Evolutionary conservation across 2,797 vertebrate genomes (phyloP).

Genomic region (Sphenopsis melanotis): DNA sequence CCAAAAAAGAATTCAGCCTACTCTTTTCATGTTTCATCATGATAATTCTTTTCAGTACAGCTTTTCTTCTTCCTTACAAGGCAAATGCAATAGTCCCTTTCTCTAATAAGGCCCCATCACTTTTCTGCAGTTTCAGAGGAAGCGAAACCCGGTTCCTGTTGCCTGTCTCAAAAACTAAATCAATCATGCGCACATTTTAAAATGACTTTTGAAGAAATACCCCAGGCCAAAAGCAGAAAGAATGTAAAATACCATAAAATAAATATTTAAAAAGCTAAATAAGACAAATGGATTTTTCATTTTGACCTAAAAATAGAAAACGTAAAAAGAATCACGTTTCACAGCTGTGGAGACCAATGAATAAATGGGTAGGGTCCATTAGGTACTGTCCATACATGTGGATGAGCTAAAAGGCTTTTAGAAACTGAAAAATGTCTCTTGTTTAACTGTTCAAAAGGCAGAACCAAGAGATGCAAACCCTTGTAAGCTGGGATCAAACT

Average conservation of each 20-base stretch:
- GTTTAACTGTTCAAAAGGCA: constrained; percentile 62
- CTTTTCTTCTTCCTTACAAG: background rate
- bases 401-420: constrained; percentile 46
- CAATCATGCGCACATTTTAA: background rate
- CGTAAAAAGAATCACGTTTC: constrained; percentile 38
- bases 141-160: constrained; percentile 33
- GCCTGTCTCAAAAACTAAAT: constrained; percentile 43
- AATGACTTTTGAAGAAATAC: constrained; percentile 28
- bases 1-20: background rate
- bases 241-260: constrained; percentile 46
- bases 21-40: background rate
- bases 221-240: constrained; percentile 3
- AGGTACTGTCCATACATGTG: background rate
- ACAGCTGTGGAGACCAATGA: constrained; percentile 12
- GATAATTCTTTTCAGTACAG: background rate
- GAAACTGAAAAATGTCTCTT: constrained; percentile 58
- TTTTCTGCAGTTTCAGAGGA: background rate
- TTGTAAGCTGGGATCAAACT: constrained; percentile 55
- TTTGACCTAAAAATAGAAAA: constrained; percentile 45
- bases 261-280: constrained; percentile 57
- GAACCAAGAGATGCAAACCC: constrained; percentile 53
- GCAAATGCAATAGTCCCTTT: background rate
- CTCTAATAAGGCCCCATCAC: background rate
- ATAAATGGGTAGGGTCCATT: constrained; percentile 49
- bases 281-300: constrained; percentile 37